Base-by-base conservation (phyloP, 2,113 vertebrate genomes). In the Marmota flaviventris region DNA sequence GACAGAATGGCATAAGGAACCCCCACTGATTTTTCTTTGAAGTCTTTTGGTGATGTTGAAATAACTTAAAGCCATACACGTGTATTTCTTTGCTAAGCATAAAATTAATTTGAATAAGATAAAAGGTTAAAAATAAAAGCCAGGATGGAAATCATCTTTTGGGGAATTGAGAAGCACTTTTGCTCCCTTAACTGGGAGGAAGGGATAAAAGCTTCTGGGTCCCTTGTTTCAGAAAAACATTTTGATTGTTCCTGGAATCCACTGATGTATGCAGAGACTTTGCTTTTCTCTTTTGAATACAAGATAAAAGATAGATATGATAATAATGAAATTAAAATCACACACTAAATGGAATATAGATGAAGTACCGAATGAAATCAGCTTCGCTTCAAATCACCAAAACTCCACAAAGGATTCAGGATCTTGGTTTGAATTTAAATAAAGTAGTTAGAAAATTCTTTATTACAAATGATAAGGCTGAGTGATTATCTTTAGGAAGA, bases 251-350 rank as follows among this genome's bases (percentile, higher is more conserved):
- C 32, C 79, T 67, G 32, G n/a, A 78, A 92, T n/a, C 73, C 11
- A 75, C 83, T 95, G 89, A 91, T 94, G 42, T 51, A 58, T 87
- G 53, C 89, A 94, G 90, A 65, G 25, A 91, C 16, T 87, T 70
- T 67, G 34, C 61, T 95, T 67, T 70, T 84, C 83, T 93, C 79
- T 88, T 92, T 82, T 94, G 83, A 97, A 93, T 87, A 92, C 77
- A 88, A 94, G 63, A 93, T 82, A 95, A 91, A 88, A 96, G 61
- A 56, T 61, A 72, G 77, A 85, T 96, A 96, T 91, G 63, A 94
- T 69, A 76, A 84, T 91, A 93, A 94, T 88, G 56, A 95, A 95
- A 97, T 96, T 93, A 95, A 93, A 96, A 97, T 63, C 32, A 1
- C 70, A 94, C 9, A 53, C 6, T 81, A 91, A 95, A 89, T 95